Conservation (phyloP, 2,113 vertebrate species). For the Podarcis muralis region DNA sequence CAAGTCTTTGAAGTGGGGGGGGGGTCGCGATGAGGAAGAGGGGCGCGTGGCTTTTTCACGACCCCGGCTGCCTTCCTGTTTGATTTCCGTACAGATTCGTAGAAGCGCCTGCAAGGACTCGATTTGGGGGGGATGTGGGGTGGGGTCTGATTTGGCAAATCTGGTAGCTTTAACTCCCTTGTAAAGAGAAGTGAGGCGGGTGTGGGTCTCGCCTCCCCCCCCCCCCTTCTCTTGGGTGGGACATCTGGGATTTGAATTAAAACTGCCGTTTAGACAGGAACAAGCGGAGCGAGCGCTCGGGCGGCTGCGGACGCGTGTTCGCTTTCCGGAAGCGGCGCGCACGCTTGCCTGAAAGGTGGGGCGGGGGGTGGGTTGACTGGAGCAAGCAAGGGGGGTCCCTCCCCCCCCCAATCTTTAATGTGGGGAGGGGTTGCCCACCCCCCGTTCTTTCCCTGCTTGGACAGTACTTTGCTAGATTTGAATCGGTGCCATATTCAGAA, state of each 20-base stretch:
- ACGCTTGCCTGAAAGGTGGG: neutral
- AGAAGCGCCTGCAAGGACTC: neutral
- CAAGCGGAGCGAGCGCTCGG: neutral
- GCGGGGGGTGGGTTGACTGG: too few relatives aligned
- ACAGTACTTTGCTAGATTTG: neutral
- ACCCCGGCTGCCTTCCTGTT: neutral
- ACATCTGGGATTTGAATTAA: conserved; percentile 14
- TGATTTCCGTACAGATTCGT: neutral
- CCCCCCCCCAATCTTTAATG: neutral
- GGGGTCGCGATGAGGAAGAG: too few relatives aligned
- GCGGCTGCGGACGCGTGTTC: conserved; percentile 1
- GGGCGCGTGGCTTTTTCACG: neutral
- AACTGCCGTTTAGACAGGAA: conserved; percentile 1
- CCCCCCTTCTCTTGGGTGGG: neutral
- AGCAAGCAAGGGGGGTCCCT: neutral
- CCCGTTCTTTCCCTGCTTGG: neutral
- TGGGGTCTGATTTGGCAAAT: too few relatives aligned
- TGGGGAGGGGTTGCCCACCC: neutral
- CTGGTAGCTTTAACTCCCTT: too few relatives aligned
- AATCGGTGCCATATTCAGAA: too few relatives aligned
- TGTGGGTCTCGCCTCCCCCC: neutral
- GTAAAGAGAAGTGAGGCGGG: too few relatives aligned
- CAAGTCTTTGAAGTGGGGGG: neutral
- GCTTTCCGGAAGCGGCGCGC: neutral
- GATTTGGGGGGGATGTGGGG: neutral